These are phyloP conservation scores for Pongo abelii DNA, from an alignment of 2,113 vertebrate species.

Conservation along the genomic window DNA sequence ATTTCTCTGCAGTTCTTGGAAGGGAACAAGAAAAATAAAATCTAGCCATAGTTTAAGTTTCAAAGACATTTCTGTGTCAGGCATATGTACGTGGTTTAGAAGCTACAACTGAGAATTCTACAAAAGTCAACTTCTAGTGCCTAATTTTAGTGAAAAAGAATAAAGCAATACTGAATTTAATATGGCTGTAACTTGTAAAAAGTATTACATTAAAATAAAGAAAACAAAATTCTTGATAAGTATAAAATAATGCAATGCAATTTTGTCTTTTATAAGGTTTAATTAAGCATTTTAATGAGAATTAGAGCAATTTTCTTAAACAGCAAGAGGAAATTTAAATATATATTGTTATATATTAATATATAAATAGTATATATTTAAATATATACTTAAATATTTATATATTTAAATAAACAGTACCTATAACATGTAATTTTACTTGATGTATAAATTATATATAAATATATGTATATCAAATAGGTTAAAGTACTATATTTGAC, in stretches of 20 bases:
- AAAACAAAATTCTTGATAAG: neutral
- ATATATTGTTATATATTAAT: neutral
- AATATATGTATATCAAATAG: neutral
- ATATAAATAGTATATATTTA: neutral
- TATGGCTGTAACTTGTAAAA: neutral
- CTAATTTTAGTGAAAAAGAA: neutral
- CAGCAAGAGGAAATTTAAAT: neutral
- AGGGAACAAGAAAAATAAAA: conserved; percentile 18
- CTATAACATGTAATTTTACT: neutral
- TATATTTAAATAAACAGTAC: neutral
- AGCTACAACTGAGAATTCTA: neutral
- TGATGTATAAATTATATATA: neutral
- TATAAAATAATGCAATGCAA: neutral
- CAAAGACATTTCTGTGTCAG: neutral
- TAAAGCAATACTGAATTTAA: neutral
- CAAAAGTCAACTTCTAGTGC: neutral
- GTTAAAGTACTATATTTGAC: neutral
- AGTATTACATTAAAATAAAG: neutral
- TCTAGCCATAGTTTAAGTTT: neutral
- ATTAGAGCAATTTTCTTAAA: neutral
- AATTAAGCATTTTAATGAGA: neutral
- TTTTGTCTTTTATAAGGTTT: neutral
- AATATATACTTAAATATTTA: neutral
- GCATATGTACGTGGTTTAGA: neutral
- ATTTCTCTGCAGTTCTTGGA: conserved; percentile 28